Base-by-base conservation (phyloP, 1,140 invertebrate species). In the Drosophila truncata region DNA sequence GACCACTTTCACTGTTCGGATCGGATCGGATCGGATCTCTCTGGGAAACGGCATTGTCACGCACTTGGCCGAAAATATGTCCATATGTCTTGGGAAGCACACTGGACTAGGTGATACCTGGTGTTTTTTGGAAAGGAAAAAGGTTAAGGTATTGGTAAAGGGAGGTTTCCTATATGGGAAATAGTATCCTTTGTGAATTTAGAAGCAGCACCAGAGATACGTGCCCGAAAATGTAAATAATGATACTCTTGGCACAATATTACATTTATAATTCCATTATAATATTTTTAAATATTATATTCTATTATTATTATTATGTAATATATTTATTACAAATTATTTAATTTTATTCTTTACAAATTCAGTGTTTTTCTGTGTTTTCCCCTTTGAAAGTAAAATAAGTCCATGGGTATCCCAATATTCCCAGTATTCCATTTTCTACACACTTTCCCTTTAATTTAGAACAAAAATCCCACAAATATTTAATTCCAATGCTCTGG, bases 21-120 rank as follows among this genome's bases (percentile, higher is more conserved):
- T 10, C 25, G 25, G 25, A 25, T 25, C 27, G 27, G 27, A 29
- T 29, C 27, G 27, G 27, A 66, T 66, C 63, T 35, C 37, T 42
- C 52, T 25, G 23, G 44, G 54, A n/a, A 64, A 42, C 57, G 35
- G 54, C 55, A 60, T 42, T 65, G 63, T 65, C 57, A 65, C 63
- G 63, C 63, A 65, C 31, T 65, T 62, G 60, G 63, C 63, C 63
- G 4, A 66, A 66, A 66, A 63, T 23, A 16, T 18, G 33, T 41
- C n/a, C 1, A 4, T n/a, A 10, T 14, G 3, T 55, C 1, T 2
- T 33, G 31, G 13, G 18, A n/a, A 20, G 3, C 25, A 7, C 16
- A 4, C n/a, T n/a, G 23, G 60, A 57, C 27, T 18, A 5, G n/a
- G 18, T 35, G 29, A 62, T 65, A 65, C 57, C 58, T 16, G 8